phyloP scores from a whole-genome alignment of 92 coral and sea anemone genomes.

The Pocillopora meandrina region DNA sequence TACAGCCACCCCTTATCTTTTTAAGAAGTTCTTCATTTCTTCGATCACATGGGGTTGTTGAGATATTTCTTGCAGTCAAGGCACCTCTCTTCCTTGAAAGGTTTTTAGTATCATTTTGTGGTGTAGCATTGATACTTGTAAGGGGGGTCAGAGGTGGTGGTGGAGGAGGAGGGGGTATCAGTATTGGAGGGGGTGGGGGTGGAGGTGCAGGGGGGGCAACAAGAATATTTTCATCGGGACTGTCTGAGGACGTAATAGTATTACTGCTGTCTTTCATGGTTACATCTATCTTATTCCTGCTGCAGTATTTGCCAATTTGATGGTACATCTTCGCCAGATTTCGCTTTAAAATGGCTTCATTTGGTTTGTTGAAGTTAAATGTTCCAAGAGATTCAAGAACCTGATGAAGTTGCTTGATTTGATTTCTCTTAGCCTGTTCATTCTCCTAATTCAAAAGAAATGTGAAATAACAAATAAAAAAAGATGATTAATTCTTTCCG shows the following conservation, averaged over 20 bases:
- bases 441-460: conserved; percentile 54
- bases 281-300: conserved; percentile 51
- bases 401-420: conserved; percentile 54
- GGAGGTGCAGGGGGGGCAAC: neutral
- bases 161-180: conserved; percentile 67
- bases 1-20: conserved; percentile 57
- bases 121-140: neutral
- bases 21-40: conserved; percentile 69
- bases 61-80: conserved; percentile 1
- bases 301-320: conserved; percentile 83
- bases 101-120: neutral
- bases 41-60: conserved; percentile 44
- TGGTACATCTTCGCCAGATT: conserved; percentile 78
- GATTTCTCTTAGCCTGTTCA: conserved; percentile 58
- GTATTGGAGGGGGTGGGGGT: conserved; percentile 22
- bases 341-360: conserved; percentile 63
- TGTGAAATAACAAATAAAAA: no score
- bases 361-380: conserved; percentile 69
- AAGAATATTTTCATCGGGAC: neutral
- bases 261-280: neutral
- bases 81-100: conserved; percentile 12
- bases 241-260: neutral
- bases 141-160: conserved; percentile 37
- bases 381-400: conserved; percentile 68
- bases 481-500: no score